Evolutionary conservation across 2,888 invertebrate species (phyloP).

Genomic region (Cataglyphis cursor): DNA sequence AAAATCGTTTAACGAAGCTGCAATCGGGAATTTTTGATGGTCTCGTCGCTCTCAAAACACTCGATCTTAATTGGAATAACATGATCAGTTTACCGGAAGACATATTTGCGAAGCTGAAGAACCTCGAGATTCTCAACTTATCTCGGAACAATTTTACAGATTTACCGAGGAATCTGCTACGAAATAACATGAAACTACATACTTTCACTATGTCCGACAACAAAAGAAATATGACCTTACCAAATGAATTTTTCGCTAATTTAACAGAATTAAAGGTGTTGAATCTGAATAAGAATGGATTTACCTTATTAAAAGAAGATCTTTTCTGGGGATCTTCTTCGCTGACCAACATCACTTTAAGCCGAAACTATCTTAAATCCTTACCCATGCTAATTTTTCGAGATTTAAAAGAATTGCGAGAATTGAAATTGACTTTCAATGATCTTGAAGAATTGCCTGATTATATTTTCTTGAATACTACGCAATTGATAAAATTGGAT

Average conservation of each 20-base stretch:
- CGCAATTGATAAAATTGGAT: conserved; percentile 89
- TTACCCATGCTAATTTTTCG: conserved; percentile 90
- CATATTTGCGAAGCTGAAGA: conserved; percentile 86
- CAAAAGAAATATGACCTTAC: conserved; percentile 88
- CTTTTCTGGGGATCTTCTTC: conserved; percentile 89
- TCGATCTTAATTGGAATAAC: conserved; percentile 91
- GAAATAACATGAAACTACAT: conserved; percentile 88
- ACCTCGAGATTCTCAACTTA: conserved; percentile 90
- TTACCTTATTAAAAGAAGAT: conserved; percentile 89
- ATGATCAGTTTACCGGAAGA: conserved; percentile 89
- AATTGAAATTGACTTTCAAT: conserved; percentile 91
- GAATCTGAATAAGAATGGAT: conserved; percentile 88
- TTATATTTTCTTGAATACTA: conserved; percentile 88
- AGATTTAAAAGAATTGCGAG: conserved; percentile 89
- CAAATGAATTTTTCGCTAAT: conserved; percentile 89
- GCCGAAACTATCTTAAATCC: conserved; percentile 86
- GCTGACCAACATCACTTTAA: conserved; percentile 89
- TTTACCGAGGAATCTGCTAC: conserved; percentile 89
- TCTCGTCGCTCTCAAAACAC: conserved; percentile 89
- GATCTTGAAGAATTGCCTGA: conserved; percentile 88
- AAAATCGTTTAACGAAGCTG: conserved; percentile 90
- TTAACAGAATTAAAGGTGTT: conserved; percentile 89
- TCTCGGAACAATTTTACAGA: conserved; percentile 90
- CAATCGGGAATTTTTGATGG: conserved; percentile 90
- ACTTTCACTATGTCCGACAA: conserved; percentile 85